phyloP scores from a whole-genome alignment of 2,797 vertebrate species.

The Carduelis carduelis region DNA sequence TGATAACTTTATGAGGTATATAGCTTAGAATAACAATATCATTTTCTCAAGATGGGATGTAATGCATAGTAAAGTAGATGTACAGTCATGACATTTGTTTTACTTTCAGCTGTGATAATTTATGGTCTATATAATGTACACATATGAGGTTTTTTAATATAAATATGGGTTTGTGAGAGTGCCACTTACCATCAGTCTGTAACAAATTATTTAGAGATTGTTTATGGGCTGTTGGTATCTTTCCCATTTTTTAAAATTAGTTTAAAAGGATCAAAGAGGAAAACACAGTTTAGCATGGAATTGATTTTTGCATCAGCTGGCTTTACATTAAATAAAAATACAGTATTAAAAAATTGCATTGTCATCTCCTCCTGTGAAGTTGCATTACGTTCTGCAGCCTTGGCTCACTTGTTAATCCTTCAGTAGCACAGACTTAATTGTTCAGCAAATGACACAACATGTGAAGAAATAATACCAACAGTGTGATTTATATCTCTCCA shows the following conservation, averaged over 20 bases:
- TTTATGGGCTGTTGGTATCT: neutral
- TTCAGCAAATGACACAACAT: neutral
- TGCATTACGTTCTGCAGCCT: neutral
- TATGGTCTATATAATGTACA: neutral
- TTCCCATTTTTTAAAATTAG: neutral
- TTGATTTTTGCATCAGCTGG: conserved; percentile 9
- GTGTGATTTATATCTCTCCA: neutral
- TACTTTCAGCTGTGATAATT: neutral
- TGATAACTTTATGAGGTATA: neutral
- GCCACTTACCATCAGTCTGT: neutral
- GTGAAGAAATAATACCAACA: conserved; percentile 12
- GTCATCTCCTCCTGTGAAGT: neutral
- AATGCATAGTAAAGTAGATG: neutral
- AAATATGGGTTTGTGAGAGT: neutral
- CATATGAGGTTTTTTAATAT: neutral
- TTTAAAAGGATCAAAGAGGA: neutral
- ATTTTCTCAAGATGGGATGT: neutral
- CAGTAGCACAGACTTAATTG: neutral
- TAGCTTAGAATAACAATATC: neutral
- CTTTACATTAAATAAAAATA: neutral
- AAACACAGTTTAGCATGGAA: neutral
- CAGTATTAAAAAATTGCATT: neutral
- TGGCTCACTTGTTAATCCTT: conserved; percentile 9
- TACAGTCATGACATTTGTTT: neutral
- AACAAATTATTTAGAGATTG: conserved; percentile 1